Evolutionary conservation across 1,140 invertebrate species (phyloP).

Genomic region (Mycetomoellerius zeteki): DNA sequence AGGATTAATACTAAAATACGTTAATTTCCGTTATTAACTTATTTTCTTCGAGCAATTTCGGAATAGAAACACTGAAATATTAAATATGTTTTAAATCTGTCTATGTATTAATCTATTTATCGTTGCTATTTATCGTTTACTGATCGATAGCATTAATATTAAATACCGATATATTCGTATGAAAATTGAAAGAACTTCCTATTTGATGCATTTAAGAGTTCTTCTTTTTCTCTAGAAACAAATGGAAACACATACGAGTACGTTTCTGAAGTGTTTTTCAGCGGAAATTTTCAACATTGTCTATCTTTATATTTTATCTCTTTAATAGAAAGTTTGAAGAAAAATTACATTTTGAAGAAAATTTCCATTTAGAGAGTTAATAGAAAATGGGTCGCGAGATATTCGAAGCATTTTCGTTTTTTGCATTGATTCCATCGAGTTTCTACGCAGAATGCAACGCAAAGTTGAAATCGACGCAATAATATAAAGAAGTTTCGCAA

Average conservation of each 20-base stretch:
- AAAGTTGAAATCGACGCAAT: constrained; percentile 34
- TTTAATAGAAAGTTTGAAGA: constrained; percentile 18
- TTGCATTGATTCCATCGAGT: constrained; percentile 16
- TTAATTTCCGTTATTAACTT: not conserved
- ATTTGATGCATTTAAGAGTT: not conserved
- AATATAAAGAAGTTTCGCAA: constrained; percentile 32
- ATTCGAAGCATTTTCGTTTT: not conserved
- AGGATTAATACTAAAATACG: not conserved
- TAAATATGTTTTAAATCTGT: no score
- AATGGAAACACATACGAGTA: not conserved
- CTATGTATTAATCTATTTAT: no score
- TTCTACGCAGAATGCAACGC: constrained; percentile 3
- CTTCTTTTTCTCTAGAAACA: constrained; percentile 4
- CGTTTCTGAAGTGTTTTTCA: not conserved
- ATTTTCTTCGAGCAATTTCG: not conserved
- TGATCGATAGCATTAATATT: not conserved
- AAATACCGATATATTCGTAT: not conserved
- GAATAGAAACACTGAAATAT: constrained; percentile 7
- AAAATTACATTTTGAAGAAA: constrained; percentile 21
- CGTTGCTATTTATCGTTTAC: not conserved
- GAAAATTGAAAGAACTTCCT: not conserved
- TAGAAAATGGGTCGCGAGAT: constrained; percentile 51
- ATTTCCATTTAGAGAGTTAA: constrained; percentile 38
- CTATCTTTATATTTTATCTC: constrained; percentile 26
- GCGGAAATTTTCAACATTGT: constrained; percentile 37